These are phyloP conservation scores for Thalassarche chlororhynchos DNA, from an alignment of 2,113 vertebrate genomes.

Conservation along the genomic window DNA sequence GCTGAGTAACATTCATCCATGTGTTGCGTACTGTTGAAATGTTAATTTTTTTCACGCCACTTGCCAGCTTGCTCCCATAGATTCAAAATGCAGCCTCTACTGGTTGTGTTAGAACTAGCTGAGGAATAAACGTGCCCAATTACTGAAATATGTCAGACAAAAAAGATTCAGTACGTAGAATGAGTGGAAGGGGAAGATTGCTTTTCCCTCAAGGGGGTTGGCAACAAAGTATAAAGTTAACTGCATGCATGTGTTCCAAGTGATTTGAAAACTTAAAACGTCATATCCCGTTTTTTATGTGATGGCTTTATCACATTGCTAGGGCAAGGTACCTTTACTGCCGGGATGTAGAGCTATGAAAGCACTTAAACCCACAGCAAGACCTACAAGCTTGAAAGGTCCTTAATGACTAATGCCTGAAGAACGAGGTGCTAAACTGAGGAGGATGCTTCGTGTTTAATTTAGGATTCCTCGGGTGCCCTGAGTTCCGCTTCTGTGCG, in stretches of 20 bases:
- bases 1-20: conserved; percentile 32
- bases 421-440: neutral
- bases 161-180: conserved; percentile 1
- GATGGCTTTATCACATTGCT: neutral
- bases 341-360: neutral
- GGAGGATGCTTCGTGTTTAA: neutral
- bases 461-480: neutral
- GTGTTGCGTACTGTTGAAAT: neutral
- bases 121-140: conserved; percentile 34
- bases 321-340: neutral
- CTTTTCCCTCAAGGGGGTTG: conserved; percentile 33
- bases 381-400: neutral
- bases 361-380: neutral
- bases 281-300: neutral
- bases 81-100: conserved; percentile 35
- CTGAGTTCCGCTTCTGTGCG: neutral
- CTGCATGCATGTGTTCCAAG: neutral
- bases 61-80: conserved; percentile 29
- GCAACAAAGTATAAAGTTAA: conserved; percentile 2
- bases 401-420: neutral
- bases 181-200: neutral
- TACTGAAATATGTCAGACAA: conserved; percentile 61
- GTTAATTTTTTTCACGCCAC: conserved; percentile 34
- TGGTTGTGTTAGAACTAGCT: conserved; percentile 41
- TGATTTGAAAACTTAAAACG: neutral